A percentile compares a stretch with the other conserved stretches of the same genome.
phyloP scores from a whole-genome alignment of 1,140 invertebrate genomes.

The Diploscapter pachys region DNA sequence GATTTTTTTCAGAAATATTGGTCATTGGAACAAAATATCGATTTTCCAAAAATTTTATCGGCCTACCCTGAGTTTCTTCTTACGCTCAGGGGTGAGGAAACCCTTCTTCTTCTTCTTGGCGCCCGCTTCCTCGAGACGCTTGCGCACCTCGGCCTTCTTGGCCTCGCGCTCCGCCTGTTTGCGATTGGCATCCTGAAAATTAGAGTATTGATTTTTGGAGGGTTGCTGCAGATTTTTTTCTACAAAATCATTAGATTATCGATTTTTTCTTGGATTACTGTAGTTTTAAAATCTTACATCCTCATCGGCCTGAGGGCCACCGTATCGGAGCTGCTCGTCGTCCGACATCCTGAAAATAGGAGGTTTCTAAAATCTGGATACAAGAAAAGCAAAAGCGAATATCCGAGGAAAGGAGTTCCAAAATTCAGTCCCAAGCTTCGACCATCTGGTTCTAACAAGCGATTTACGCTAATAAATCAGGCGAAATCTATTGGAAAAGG shows the following conservation, averaged over 20 bases:
- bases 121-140: slow-evolving; percentile 57
- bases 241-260: not conserved
- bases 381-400: too few species aligned
- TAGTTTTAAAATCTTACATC: not conserved
- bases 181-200: slow-evolving; percentile 51
- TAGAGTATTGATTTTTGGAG: slow-evolving; percentile 3
- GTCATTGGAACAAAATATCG: not conserved
- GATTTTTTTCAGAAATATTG: not conserved
- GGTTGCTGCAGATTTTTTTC: not conserved
- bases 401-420: too few species aligned
- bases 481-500: too few species aligned
- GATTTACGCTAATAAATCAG: too few species aligned
- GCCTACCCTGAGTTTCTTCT: slow-evolving; percentile 66
- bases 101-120: slow-evolving; percentile 59
- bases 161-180: slow-evolving; percentile 55
- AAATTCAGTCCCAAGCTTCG: too few species aligned
- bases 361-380: too few species aligned
- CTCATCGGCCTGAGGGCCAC: slow-evolving; percentile 35
- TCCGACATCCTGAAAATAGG: too few species aligned
- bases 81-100: slow-evolving; percentile 57
- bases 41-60: slow-evolving; percentile 11
- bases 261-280: not conserved
- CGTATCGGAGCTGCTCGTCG: slow-evolving; percentile 32
- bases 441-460: too few species aligned
- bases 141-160: slow-evolving; percentile 58